Evolutionary conservation across 1,140 invertebrate genomes (phyloP).

Genomic region (Drosophila nigromelanica): DNA sequence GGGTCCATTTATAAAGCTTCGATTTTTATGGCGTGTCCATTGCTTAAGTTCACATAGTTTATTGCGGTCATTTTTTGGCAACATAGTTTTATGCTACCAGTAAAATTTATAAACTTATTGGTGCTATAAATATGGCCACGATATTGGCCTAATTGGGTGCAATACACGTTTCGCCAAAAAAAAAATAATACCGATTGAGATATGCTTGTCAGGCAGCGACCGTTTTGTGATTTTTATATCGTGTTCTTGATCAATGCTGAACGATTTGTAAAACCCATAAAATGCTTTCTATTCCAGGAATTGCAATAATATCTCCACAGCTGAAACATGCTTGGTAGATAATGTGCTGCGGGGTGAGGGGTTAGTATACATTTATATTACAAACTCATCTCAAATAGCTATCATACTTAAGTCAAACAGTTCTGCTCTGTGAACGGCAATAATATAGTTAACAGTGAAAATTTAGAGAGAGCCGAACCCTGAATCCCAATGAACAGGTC

Average conservation of each 20-base stretch:
- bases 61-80: constrained; percentile 58
- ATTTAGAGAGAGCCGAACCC: too few relatives aligned
- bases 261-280: constrained; percentile 69
- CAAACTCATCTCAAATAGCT: not conserved
- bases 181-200: constrained; percentile 9
- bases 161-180: constrained; percentile 61
- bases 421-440: too few relatives aligned
- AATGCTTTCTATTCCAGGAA: constrained; percentile 20
- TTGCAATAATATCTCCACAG: not conserved
- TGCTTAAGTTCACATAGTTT: constrained; percentile 57
- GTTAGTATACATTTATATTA: not conserved
- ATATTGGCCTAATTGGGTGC: constrained; percentile 78
- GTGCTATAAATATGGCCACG: constrained; percentile 66
- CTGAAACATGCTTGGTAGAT: not conserved
- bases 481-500: not conserved
- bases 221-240: constrained; percentile 49
- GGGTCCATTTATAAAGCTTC: constrained; percentile 74
- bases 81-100: constrained; percentile 39
- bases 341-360: too few relatives aligned
- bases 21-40: constrained; percentile 63
- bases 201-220: constrained; percentile 7
- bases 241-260: constrained; percentile 52
- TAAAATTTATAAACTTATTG: constrained; percentile 72
- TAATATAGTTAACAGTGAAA: too few relatives aligned
- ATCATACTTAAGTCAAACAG: not conserved